Evolutionary conservation across 2,888 invertebrate genomes (phyloP).

Genomic region (Alloplasta piceator): DNA sequence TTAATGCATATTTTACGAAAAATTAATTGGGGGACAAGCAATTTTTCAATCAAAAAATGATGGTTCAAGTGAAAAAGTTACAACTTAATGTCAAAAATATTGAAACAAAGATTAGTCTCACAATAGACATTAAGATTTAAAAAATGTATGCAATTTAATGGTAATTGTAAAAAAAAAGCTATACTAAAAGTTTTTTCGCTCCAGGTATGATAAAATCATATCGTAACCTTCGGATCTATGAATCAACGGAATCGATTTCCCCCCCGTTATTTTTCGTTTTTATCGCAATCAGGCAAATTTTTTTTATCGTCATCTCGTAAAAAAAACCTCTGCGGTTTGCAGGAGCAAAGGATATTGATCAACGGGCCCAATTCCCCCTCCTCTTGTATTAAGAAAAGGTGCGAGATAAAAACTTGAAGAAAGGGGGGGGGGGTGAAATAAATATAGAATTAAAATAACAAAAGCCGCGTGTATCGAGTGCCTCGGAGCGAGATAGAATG

Average conservation of each 20-base stretch:
- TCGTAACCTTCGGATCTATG: background rate
- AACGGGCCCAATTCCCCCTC: too few relatives aligned
- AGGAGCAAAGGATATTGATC: conserved; percentile 29
- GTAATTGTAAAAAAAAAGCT: background rate
- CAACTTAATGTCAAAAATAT: background rate
- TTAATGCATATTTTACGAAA: background rate
- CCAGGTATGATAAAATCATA: conserved; percentile 1
- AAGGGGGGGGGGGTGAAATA: too few relatives aligned
- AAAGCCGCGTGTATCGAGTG: too few relatives aligned
- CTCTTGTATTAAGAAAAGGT: background rate
- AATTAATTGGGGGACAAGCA: background rate
- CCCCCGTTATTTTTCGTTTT: conserved; percentile 6
- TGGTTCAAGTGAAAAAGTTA: background rate
- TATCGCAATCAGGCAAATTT: conserved; percentile 34
- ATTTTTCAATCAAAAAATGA: background rate
- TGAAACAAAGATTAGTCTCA: too few relatives aligned
- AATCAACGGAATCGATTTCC: conserved; percentile 9
- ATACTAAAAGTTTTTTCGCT: background rate
- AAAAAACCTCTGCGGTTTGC: conserved; percentile 39
- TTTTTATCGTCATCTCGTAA: conserved; percentile 36
- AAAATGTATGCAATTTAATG: background rate
- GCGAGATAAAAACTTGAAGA: background rate
- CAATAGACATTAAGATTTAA: too few relatives aligned
- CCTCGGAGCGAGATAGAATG: too few relatives aligned
- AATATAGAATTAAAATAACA: too few relatives aligned